phyloP scores from a whole-genome alignment of 2,888 invertebrate species.

The Rhorus exstirpatorius region DNA sequence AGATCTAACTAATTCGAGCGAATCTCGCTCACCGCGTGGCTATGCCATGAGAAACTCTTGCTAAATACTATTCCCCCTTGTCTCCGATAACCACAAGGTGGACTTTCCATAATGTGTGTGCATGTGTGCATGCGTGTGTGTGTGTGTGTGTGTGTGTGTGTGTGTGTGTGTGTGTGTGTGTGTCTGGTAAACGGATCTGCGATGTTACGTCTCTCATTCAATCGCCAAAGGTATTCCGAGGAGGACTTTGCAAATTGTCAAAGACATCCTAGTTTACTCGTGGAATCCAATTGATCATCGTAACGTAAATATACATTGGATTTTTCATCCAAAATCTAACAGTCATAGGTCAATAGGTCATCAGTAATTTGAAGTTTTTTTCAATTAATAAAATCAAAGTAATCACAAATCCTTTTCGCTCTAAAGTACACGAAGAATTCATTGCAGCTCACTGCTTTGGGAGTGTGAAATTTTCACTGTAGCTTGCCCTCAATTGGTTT shows the following conservation, averaged over 20 bases:
- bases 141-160: too few species aligned
- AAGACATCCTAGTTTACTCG: not conserved
- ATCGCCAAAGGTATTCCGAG: not conserved
- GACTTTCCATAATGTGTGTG: conserved; percentile 36
- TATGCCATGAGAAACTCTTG: conserved; percentile 55
- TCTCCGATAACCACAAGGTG: conserved; percentile 57
- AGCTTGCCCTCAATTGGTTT: too few species aligned
- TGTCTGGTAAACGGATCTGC: conserved; percentile 8
- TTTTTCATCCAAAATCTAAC: not conserved
- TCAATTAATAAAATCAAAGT: too few species aligned
- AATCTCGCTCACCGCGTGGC: conserved; percentile 2
- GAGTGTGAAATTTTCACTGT: too few species aligned
- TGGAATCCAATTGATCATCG: not conserved
- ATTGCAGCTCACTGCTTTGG: too few species aligned
- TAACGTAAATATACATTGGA: not conserved
- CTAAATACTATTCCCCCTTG: conserved; percentile 59
- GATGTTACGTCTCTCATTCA: conserved; percentile 21
- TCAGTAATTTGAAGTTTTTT: too few species aligned
- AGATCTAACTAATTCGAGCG: conserved; percentile 57
- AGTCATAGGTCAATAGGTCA: too few species aligned
- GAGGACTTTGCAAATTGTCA: conserved; percentile 13
- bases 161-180: too few species aligned
- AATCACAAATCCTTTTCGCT: too few species aligned
- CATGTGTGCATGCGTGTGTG: too few species aligned
- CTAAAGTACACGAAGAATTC: too few species aligned